A percentile compares a stretch with the other conserved stretches of the same genome.
phyloP scores from a whole-genome alignment of 2,113 vertebrate genomes.

The Euleptes europaea region DNA sequence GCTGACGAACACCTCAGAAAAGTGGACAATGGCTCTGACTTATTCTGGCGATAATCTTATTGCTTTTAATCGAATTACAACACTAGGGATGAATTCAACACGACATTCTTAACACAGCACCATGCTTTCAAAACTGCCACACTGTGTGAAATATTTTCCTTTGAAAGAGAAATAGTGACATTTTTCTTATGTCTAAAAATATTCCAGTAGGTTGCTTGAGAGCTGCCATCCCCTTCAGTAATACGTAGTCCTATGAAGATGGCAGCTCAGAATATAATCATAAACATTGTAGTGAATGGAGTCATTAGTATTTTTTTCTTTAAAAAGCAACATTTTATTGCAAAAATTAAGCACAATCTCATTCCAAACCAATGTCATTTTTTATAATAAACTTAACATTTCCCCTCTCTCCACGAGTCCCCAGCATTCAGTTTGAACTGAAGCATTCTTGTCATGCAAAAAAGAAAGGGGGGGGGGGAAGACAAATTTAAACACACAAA shows the following conservation, averaged over 20 bases:
- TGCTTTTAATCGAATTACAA: background rate
- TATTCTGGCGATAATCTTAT: background rate
- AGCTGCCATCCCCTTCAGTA: background rate
- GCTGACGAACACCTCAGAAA: background rate
- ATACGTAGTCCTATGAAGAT: background rate
- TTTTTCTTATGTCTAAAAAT: constrained; percentile 26
- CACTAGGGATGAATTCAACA: background rate
- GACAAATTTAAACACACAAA: background rate
- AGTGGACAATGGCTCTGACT: background rate
- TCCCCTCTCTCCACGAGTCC: background rate
- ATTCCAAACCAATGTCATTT: constrained; percentile 9
- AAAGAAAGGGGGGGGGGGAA: background rate
- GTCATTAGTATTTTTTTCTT: background rate
- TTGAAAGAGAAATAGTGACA: background rate
- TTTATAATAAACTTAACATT: background rate
- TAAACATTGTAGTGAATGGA: background rate
- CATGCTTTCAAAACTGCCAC: background rate
- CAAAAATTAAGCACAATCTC: background rate
- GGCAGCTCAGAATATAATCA: background rate
- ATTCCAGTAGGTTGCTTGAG: constrained; percentile 1
- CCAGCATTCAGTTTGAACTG: background rate
- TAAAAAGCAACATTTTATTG: background rate
- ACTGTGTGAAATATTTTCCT: background rate
- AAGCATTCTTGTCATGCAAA: background rate
- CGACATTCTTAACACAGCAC: background rate